A percentile compares a stretch with the other conserved stretches of the same genome.
phyloP scores from a whole-genome alignment of 1,140 invertebrate genomes.

The Sycophila sp. region DNA sequence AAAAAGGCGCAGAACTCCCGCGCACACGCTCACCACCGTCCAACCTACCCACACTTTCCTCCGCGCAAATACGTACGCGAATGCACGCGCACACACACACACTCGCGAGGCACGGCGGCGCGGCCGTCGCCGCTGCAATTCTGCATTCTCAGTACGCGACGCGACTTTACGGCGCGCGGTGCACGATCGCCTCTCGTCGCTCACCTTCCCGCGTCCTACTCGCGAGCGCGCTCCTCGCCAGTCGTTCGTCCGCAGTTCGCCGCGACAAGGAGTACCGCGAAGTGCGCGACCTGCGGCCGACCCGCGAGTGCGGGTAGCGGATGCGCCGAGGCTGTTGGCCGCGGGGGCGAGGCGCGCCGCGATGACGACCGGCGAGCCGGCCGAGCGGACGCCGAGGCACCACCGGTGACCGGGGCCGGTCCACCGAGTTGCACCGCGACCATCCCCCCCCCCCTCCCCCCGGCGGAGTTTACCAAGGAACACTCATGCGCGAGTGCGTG shows the following conservation, averaged over 20 bases:
- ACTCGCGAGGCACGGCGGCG: background rate
- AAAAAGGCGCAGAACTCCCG: slow-evolving; percentile 39
- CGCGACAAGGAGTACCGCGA: background rate
- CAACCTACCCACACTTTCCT: too few species aligned
- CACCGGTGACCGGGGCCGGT: background rate
- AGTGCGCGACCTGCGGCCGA: background rate
- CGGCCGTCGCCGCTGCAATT: slow-evolving; percentile 13
- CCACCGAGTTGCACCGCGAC: too few species aligned
- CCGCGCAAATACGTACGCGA: too few species aligned
- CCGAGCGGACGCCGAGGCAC: background rate
- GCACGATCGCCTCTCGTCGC: slow-evolving; percentile 2
- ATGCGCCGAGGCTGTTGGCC: too few species aligned
- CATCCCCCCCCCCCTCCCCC: too few species aligned
- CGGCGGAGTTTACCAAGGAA: background rate
- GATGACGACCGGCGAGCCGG: too few species aligned
- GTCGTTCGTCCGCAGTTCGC: background rate
- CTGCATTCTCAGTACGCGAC: slow-evolving; percentile 25
- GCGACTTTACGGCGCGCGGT: slow-evolving; percentile 14
- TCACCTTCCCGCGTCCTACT: background rate
- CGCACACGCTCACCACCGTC: too few species aligned
- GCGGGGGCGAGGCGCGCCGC: too few species aligned
- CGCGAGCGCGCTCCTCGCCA: background rate
- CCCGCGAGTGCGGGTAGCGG: too few species aligned
- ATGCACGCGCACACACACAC: background rate
- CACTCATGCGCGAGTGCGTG: background rate